These are phyloP conservation scores for Lasioglossum figueresi DNA, from an alignment of 2,888 invertebrate genomes.

Conservation along the genomic window DNA sequence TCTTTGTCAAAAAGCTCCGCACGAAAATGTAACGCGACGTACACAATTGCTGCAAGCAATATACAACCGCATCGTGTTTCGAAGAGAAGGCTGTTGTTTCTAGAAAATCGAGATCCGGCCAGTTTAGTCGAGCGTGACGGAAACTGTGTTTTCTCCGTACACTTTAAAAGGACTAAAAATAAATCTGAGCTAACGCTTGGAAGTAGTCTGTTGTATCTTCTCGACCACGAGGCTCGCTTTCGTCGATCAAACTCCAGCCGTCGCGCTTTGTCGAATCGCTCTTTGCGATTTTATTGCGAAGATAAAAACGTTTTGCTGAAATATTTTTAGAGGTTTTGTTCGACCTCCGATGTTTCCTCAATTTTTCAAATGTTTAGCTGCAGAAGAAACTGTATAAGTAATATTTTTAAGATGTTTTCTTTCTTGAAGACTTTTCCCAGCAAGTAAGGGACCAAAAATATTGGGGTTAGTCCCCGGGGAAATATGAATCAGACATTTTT, in stretches of 20 bases:
- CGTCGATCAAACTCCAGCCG: not conserved
- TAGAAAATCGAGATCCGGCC: not conserved
- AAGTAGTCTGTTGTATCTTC: slow-evolving; percentile 27
- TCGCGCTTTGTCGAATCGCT: too few species aligned
- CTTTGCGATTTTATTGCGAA: not conserved
- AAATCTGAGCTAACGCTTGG: slow-evolving; percentile 42
- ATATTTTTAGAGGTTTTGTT: not conserved
- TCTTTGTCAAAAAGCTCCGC: not conserved
- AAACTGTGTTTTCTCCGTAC: slow-evolving; percentile 41
- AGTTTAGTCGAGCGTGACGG: not conserved
- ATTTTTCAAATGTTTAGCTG: not conserved
- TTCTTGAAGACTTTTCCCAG: not conserved
- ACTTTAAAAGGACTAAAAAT: slow-evolving; percentile 55
- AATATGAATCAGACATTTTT: slow-evolving; percentile 34
- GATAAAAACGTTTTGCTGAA: too few species aligned
- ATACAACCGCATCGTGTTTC: not conserved
- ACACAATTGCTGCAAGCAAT: not conserved
- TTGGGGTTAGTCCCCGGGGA: not conserved
- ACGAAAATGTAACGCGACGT: not conserved
- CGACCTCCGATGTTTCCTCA: not conserved
- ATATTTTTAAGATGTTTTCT: not conserved
- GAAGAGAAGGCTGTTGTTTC: not conserved
- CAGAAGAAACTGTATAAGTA: not conserved
- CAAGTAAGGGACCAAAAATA: too few species aligned
- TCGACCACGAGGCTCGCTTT: not conserved